These are phyloP conservation scores for Blennius ocellaris DNA, from an alignment of 2,113 vertebrate genomes.

Conservation along the genomic window DNA sequence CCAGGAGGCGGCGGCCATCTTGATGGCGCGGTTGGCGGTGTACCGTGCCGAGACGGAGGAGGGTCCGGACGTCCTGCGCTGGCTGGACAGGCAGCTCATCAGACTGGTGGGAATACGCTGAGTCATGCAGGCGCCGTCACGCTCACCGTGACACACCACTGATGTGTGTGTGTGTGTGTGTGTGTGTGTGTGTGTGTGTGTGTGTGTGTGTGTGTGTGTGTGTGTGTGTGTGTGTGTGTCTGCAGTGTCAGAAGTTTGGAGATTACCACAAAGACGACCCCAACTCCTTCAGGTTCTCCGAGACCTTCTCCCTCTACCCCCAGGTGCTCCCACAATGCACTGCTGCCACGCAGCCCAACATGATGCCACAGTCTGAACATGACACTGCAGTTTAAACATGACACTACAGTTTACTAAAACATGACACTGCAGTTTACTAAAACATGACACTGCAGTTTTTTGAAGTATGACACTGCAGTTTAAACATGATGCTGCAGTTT, in stretches of 20 bases:
- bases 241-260: slow-evolving; percentile 98
- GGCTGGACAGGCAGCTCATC: slow-evolving; percentile 97
- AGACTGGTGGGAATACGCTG: slow-evolving; percentile 86
- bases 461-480: no score
- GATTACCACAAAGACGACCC: slow-evolving; percentile 98
- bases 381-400: no score
- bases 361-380: no score
- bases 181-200: slow-evolving; percentile 46
- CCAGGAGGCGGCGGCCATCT: slow-evolving; percentile 93
- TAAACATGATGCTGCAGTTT: no score
- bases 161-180: slow-evolving; percentile 38
- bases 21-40: slow-evolving; percentile 96
- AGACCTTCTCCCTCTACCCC: slow-evolving; percentile 96
- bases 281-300: slow-evolving; percentile 92
- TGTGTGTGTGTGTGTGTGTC: slow-evolving; percentile 39
- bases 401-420: no score
- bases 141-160: not conserved
- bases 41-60: slow-evolving; percentile 95
- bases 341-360: no score
- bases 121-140: no score
- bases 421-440: no score
- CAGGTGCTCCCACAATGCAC: slow-evolving; percentile 83
- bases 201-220: slow-evolving; percentile 45
- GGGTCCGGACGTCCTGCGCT: slow-evolving; percentile 94
- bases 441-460: no score